Evolutionary conservation across 2,797 vertebrate species (phyloP), one percentile per base, ranked within the genome.

Genomic region (Peromyscus melanophrys): DNA sequence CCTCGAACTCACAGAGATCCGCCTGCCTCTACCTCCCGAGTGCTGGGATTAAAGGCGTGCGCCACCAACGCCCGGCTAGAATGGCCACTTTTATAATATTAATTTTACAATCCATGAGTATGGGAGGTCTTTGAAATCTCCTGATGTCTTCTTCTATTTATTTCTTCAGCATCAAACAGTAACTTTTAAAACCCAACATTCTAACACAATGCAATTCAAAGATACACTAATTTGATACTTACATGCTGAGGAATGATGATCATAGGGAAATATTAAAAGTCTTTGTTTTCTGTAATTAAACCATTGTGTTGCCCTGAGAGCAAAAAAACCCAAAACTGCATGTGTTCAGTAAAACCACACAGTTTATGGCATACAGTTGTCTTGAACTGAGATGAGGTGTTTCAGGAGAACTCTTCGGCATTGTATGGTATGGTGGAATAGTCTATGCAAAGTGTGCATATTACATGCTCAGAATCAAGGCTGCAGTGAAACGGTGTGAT

Each of bases 141-240:
- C 55, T 76, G 55, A 59, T 61, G 57, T 89, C 55, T 59, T 75
- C n/a, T 40, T 46, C 55, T 59, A 14, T 76, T 34, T 67, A 31
- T 59, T 75, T 76, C 86, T 77, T 63, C 23, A 73, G n/a, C 73
- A 52, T 57, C 85, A 78, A 78, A 78, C 9, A 77, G 34, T n/a
- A 78, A 49, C 75, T 77, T 76, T 34, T 16, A n/a, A 63, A 89
- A 65, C 29, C 31, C 57, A 63, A 12, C 31, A n/a, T n/a, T 78
- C 31, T 49, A 65, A 49, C 40, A 52, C 52, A 78, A 78, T n/a
- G 8, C 19, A 63, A 63, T 52, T 75, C 43, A 65, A 43, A 78
- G 73, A 65, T 25, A 65, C 59, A 65, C 88, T 78, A 78, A 78
- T 90, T 90, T 77, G 75, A 78, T 90, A n/a, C 43, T 78, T 78